phyloP scores from a whole-genome alignment of 2,113 vertebrate genomes.

The Engraulis encrasicolus region DNA sequence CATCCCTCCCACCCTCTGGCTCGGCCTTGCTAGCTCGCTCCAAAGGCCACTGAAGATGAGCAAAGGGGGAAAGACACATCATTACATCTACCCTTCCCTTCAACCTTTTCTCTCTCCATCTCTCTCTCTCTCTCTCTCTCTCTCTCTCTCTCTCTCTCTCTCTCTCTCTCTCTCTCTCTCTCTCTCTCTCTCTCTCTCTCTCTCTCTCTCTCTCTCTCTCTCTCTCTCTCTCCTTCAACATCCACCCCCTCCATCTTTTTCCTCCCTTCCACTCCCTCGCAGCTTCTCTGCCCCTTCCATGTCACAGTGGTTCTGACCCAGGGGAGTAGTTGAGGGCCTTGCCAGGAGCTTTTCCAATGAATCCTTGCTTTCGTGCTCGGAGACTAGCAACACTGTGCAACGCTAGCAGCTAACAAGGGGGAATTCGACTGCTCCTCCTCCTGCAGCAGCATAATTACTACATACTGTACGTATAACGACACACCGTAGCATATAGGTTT shows the following conservation, averaged over 20 bases:
- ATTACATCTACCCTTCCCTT: not conserved
- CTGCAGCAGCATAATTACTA: not conserved
- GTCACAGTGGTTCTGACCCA: not conserved
- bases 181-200: not conserved
- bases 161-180: not conserved
- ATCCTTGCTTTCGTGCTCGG: not conserved
- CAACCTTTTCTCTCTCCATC: not conserved
- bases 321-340: not conserved
- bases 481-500: not conserved
- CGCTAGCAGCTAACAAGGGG: not conserved
- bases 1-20: not conserved
- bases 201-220: not conserved
- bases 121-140: not conserved
- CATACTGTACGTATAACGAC: not conserved
- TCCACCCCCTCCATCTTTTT: not conserved
- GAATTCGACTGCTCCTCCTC: not conserved
- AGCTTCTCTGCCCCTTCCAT: not conserved
- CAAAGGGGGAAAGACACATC: not conserved
- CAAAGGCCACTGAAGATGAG: not conserved
- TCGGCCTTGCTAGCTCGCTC: not conserved
- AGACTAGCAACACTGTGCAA: not conserved
- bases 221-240: not conserved
- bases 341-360: not conserved
- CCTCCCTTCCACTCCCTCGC: not conserved
- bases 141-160: not conserved